A percentile compares a stretch with the other conserved stretches of the same genome.
Conservation (phyloP, 2,797 vertebrate species). For the Heteromormyrus szaboi region DNA sequence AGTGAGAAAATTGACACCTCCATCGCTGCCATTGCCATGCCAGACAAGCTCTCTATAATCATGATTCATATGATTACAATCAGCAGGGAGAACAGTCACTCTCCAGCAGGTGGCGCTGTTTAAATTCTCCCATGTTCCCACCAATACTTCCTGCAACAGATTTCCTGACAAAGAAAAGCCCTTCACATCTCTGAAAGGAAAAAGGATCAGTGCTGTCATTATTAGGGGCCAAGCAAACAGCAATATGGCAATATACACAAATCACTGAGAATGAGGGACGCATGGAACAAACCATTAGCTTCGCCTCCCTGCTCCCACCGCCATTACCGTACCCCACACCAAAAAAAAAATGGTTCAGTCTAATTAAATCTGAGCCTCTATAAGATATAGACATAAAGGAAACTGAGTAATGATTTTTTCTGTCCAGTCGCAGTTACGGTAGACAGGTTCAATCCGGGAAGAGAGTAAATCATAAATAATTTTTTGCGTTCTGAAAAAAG, state of each 20-base stretch:
- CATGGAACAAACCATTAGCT: not conserved
- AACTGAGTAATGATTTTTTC: not conserved
- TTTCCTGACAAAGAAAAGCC: not conserved
- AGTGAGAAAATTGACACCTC: slow-evolving; percentile 21
- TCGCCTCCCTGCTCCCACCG: not conserved
- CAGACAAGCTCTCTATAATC: slow-evolving; percentile 42
- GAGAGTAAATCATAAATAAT: not conserved
- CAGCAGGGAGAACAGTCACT: slow-evolving; percentile 34
- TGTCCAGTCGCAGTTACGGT: not conserved
- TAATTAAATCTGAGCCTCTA: not conserved
- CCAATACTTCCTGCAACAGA: slow-evolving; percentile 43
- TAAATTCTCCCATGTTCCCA: slow-evolving; percentile 39
- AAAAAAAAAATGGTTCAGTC: slow-evolving; percentile 1
- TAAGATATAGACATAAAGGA: not conserved
- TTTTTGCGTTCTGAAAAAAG: not conserved
- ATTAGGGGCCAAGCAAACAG: not conserved
- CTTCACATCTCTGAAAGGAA: not conserved
- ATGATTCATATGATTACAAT: not conserved
- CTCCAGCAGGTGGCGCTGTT: slow-evolving; percentile 52
- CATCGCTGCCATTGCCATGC: slow-evolving; percentile 28
- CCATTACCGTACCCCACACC: not conserved
- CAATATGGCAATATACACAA: not conserved
- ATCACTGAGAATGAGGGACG: not conserved
- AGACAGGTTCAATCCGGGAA: not conserved
- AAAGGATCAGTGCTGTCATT: not conserved